Evolutionary conservation across 2,113 vertebrate species (phyloP).

Genomic region (Empidonax traillii): DNA sequence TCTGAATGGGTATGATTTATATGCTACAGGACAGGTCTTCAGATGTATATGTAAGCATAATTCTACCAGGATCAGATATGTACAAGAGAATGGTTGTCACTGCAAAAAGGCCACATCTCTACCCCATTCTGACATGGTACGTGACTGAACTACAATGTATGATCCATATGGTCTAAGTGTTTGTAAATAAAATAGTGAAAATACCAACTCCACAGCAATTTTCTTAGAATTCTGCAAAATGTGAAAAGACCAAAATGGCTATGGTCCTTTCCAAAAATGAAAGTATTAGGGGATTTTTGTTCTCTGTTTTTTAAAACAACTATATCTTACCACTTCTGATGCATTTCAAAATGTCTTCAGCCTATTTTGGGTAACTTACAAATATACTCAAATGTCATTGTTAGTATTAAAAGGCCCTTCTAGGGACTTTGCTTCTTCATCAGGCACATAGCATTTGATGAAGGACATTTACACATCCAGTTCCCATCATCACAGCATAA

Average conservation of each 20-base stretch:
- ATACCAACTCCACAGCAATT: not conserved
- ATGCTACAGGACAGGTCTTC: not conserved
- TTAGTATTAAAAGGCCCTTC: not conserved
- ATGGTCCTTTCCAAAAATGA: not conserved
- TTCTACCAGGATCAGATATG: not conserved
- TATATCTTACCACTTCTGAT: not conserved
- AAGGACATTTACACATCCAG: not conserved
- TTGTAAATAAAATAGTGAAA: not conserved
- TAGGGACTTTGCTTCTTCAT: not conserved
- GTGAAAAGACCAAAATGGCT: accelerated
- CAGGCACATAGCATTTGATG: not conserved
- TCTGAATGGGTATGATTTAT: not conserved
- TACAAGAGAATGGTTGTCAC: not conserved
- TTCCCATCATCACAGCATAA: not conserved
- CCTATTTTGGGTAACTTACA: not conserved
- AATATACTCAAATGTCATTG: not conserved
- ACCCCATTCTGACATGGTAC: accelerated
- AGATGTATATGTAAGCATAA: not conserved
- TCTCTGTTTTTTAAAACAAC: not conserved
- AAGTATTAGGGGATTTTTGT: not conserved
- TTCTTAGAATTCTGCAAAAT: not conserved
- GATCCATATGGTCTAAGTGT: not conserved
- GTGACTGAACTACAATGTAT: not conserved
- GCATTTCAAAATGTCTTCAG: not conserved
- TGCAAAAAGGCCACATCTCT: not conserved